These are phyloP conservation scores for Glaucomys volans DNA, from an alignment of 2,113 vertebrate species.

Conservation along the genomic window DNA sequence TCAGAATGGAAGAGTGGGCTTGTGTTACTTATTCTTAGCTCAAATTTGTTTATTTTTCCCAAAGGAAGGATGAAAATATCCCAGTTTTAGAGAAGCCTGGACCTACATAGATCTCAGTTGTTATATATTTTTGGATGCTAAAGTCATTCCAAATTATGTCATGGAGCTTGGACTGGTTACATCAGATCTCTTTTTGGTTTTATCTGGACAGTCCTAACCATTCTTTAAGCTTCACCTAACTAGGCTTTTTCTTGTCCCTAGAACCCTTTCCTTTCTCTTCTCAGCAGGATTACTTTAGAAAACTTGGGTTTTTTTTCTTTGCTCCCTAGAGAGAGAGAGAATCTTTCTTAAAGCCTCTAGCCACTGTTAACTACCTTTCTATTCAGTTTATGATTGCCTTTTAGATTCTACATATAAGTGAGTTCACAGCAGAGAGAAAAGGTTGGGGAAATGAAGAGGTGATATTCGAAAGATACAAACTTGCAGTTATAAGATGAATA, in stretches of 20 bases:
- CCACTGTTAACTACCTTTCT: not conserved
- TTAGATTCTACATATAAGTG: not conserved
- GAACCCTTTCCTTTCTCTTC: not conserved
- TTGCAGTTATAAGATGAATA: not conserved
- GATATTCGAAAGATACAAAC: not conserved
- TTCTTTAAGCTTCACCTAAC: not conserved
- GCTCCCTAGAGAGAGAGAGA: not conserved
- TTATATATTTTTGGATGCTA: not conserved
- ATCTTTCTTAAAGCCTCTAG: not conserved
- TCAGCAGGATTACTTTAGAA: not conserved
- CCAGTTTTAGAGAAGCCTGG: not conserved
- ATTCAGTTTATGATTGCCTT: not conserved
- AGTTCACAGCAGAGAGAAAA: not conserved
- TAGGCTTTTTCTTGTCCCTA: not conserved
- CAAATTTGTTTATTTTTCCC: not conserved
- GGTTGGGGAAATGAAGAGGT: fast-evolving
- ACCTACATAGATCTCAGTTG: not conserved
- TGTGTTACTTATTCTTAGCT: not conserved
- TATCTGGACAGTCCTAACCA: not conserved
- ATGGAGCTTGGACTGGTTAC: not conserved
- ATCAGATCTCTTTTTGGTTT: not conserved
- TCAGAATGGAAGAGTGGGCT: not conserved
- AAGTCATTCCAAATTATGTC: not conserved
- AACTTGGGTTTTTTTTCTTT: not conserved
- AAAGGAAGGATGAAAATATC: not conserved